Evolutionary conservation across 2,888 invertebrate genomes (phyloP), one percentile per base, ranked within the genome.

Genomic region (Meteorus colon): DNA sequence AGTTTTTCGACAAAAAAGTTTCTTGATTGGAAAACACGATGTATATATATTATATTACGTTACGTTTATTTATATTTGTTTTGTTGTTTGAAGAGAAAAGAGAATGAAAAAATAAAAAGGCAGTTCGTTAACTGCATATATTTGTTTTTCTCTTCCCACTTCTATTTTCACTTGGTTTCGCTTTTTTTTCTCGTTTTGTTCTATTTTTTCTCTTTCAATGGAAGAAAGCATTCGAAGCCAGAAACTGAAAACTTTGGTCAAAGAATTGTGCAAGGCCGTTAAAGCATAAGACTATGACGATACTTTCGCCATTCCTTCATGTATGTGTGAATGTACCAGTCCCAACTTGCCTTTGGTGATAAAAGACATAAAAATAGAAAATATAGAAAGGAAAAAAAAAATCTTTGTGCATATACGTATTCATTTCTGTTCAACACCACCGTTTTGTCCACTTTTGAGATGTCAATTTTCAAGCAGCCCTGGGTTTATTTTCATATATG

Each of bases 381-480:
- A 55, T 19, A 55, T 8, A n/a, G 6, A 55, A 55, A 48, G 12
- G 5, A 72, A 31, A 63, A 45, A 29, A 72, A 72, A 6, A 10
- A 62, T 29, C 27, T 63, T 63, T 41, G 71, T 48, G 45, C 45
- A 62, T 62, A 62, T 63, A 41, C 45, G 45, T 45, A 45, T 62
- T 19, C 62, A 29, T 72, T 45, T 31, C 31, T 41, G 41, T 41
- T 41, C 8, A 6, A 2, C 41, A 12, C 41, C 12, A 41, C 41
- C 41, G 41, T 48, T 16, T 4, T n/a, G 48, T 48, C 48, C 71
- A 62, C 71, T 66, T n/a, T 0, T 31, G 10, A 63, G 72, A 31
- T 78, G 77, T 78, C 73, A 78, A 78, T 78, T 76, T 73, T 76
- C 75, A 67, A 76, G 75, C 67, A 71, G 73, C 70, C 45, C 31